phyloP scores from a whole-genome alignment of 2,888 invertebrate genomes.

The Quadroppia sp. region DNA sequence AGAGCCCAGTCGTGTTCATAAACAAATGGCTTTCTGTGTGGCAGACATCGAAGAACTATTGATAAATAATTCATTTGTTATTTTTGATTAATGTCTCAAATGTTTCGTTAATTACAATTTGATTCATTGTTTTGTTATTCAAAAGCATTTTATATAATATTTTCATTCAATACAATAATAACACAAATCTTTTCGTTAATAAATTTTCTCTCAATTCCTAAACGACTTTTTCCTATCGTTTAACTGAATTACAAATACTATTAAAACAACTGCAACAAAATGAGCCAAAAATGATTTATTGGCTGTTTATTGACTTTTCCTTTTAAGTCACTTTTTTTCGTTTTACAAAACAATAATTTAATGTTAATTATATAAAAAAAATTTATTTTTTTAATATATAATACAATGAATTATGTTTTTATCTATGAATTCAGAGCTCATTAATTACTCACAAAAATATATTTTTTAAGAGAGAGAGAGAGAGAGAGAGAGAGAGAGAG shows the following conservation, averaged over 20 bases:
- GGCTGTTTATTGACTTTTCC: constrained; percentile 14
- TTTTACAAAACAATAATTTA: background rate
- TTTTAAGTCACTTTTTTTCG: background rate
- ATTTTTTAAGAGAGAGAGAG: too few species aligned
- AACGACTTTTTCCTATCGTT: constrained; percentile 6
- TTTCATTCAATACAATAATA: background rate
- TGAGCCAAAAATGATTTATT: background rate
- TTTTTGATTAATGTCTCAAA: background rate
- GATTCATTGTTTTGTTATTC: constrained; percentile 15
- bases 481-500: too few species aligned
- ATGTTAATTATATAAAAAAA: background rate
- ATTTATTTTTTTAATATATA: background rate
- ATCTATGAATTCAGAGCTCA: constrained; percentile 4
- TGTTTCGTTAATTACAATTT: background rate
- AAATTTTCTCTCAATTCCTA: background rate
- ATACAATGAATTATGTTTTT: background rate
- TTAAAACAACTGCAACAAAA: background rate
- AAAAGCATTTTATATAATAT: background rate
- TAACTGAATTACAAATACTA: background rate
- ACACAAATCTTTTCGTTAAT: background rate
- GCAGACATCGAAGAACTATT: background rate
- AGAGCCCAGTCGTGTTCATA: too few species aligned
- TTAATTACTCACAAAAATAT: background rate
- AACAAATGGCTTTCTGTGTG: background rate
- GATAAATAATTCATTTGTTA: background rate